Conservation (phyloP, 2,113 vertebrate species). For the Rana temporaria region DNA sequence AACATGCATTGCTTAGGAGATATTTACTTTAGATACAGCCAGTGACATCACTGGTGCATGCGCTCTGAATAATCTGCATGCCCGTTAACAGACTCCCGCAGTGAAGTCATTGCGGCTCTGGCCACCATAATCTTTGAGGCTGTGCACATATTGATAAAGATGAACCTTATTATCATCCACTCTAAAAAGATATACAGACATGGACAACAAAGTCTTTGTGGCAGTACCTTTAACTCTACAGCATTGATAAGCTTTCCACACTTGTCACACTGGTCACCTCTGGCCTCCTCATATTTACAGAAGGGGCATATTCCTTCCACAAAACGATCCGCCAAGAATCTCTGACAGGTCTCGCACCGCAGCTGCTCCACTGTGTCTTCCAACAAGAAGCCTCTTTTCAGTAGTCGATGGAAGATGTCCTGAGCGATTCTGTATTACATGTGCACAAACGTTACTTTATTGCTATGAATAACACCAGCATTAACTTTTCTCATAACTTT, state of each 20-base stretch:
- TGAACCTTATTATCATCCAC: neutral
- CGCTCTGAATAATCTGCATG: too few relatives aligned
- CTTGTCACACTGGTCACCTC: slow-evolving; percentile 95
- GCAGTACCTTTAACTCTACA: slow-evolving; percentile 86
- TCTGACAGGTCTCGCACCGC: slow-evolving; percentile 81
- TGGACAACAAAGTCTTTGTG: neutral
- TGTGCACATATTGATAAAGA: too few relatives aligned
- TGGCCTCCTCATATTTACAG: slow-evolving; percentile 88
- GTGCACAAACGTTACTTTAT: neutral
- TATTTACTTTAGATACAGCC: too few relatives aligned
- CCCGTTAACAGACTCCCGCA: too few relatives aligned
- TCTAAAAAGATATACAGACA: neutral
- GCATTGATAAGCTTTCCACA: slow-evolving; percentile 97
- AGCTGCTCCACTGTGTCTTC: slow-evolving; percentile 90
- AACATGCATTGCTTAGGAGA: too few relatives aligned
- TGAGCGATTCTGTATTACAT: slow-evolving; percentile 84
- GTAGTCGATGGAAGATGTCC: slow-evolving; percentile 88
- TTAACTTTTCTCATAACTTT: neutral
- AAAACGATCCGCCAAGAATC: slow-evolving; percentile 94
- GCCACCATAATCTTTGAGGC: too few relatives aligned
- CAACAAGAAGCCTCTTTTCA: slow-evolving; percentile 77
- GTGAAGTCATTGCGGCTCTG: too few relatives aligned
- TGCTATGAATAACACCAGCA: neutral
- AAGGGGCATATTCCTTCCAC: slow-evolving; percentile 92
- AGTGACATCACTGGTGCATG: too few relatives aligned